Conservation (phyloP, 2,797 vertebrate species). For the Erpetoichthys calabaricus region DNA sequence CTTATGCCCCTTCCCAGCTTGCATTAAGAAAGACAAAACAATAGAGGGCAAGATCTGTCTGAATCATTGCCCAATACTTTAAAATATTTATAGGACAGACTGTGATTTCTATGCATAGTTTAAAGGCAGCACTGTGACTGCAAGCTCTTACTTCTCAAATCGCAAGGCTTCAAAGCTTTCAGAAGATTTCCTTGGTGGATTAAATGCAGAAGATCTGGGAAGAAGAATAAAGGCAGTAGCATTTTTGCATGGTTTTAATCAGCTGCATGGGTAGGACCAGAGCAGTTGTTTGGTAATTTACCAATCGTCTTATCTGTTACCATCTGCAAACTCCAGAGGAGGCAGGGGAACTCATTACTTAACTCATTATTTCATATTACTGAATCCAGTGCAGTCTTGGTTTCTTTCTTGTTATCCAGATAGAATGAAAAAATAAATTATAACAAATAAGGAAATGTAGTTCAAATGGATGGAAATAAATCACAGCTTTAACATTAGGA, state of each 20-base stretch:
- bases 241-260: slow-evolving; percentile 16
- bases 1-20: too few relatives aligned
- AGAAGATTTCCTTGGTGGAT: slow-evolving; percentile 53
- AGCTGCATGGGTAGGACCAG: slow-evolving; percentile 23
- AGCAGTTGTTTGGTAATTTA: slow-evolving; percentile 9
- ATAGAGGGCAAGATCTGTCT: background rate
- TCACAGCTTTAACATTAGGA: too few relatives aligned
- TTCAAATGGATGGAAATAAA: too few relatives aligned
- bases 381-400: too few relatives aligned
- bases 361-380: too few relatives aligned
- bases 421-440: too few relatives aligned
- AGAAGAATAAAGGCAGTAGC: slow-evolving; percentile 9
- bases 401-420: too few relatives aligned
- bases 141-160: slow-evolving; percentile 49
- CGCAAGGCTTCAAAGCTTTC: slow-evolving; percentile 57
- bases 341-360: background rate
- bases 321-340: background rate
- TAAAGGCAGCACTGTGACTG: slow-evolving; percentile 30
- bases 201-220: slow-evolving; percentile 29
- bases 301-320: background rate
- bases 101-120: background rate
- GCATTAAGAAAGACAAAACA: background rate
- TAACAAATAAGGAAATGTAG: too few relatives aligned
- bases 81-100: slow-evolving; percentile 1
- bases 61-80: slow-evolving; percentile 13